Conservation (phyloP, 2,888 invertebrate genomes). For the Papilio elwesi region DNA sequence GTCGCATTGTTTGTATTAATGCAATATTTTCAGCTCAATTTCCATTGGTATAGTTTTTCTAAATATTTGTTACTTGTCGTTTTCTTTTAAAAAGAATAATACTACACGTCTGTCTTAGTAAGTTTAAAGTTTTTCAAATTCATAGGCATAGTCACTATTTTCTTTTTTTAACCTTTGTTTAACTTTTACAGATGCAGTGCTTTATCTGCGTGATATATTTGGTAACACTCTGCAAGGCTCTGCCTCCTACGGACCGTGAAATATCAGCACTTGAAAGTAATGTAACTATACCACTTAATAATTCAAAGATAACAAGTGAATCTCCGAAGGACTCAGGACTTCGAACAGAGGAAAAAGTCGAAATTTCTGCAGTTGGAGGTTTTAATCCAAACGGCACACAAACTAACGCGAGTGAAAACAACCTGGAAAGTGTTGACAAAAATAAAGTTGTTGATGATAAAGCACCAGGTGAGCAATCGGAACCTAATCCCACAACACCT, state of each 20-base stretch:
- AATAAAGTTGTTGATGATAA: constrained; percentile 50
- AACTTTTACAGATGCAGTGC: constrained; percentile 73
- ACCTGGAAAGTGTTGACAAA: constrained; percentile 54
- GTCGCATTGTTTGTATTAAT: no score
- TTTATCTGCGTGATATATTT: constrained; percentile 75
- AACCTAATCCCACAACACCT: not conserved
- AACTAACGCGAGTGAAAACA: not conserved
- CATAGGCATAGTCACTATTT: not conserved
- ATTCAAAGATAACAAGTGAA: not conserved
- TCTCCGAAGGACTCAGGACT: not conserved
- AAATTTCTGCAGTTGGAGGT: not conserved
- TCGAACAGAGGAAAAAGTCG: not conserved
- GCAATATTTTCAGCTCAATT: no score
- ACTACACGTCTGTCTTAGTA: no score
- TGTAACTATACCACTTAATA: not conserved
- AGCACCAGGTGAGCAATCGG: not conserved
- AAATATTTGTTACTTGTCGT: no score
- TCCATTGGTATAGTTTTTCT: no score
- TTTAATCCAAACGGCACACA: not conserved
- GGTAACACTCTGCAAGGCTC: constrained; percentile 67
- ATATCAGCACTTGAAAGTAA: constrained; percentile 35
- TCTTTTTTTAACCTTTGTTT: not conserved
- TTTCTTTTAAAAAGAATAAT: no score
- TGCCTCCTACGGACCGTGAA: constrained; percentile 59
- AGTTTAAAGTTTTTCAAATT: no score